Percentiles rank a stretch among this genome's conserved stretches.
Evolutionary conservation across 2,888 invertebrate genomes (phyloP).

Genomic region (Subacronicta megacephala): DNA sequence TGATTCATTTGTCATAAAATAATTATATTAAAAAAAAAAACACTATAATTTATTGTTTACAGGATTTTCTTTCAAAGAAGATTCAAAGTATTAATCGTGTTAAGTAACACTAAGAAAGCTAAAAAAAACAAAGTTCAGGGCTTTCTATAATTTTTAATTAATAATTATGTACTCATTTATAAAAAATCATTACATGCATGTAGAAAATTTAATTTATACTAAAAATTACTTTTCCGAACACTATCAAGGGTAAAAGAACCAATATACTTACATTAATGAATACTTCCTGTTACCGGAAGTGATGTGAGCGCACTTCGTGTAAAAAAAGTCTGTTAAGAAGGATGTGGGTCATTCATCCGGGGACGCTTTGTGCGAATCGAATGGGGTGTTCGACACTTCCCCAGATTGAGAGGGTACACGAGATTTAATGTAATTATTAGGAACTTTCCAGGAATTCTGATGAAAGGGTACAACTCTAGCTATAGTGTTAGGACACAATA

Average conservation of each 20-base stretch:
- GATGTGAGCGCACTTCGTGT: conserved; percentile 31
- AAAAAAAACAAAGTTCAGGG: too few species aligned
- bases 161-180: too few species aligned
- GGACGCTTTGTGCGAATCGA: conserved; percentile 33
- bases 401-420: conserved; percentile 32
- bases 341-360: conserved; percentile 49
- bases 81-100: too few species aligned
- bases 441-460: conserved; percentile 27
- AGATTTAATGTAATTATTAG: conserved; percentile 44
- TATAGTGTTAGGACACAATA: not conserved
- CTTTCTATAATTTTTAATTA: too few species aligned
- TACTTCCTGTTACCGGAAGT: conserved; percentile 40
- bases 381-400: conserved; percentile 31
- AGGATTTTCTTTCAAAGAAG: too few species aligned
- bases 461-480: not conserved
- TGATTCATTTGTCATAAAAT: too few species aligned
- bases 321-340: conserved; percentile 46
- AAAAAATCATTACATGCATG: too few species aligned
- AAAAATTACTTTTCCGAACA: conserved; percentile 16
- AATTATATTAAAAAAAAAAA: too few species aligned
- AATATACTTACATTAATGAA: conserved; percentile 43
- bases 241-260: conserved; percentile 22
- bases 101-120: too few species aligned
- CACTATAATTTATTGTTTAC: too few species aligned
- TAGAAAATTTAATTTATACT: too few species aligned